Evolutionary conservation across 2,888 invertebrate genomes (phyloP).

Genomic region (Platycheirus albimanus): DNA sequence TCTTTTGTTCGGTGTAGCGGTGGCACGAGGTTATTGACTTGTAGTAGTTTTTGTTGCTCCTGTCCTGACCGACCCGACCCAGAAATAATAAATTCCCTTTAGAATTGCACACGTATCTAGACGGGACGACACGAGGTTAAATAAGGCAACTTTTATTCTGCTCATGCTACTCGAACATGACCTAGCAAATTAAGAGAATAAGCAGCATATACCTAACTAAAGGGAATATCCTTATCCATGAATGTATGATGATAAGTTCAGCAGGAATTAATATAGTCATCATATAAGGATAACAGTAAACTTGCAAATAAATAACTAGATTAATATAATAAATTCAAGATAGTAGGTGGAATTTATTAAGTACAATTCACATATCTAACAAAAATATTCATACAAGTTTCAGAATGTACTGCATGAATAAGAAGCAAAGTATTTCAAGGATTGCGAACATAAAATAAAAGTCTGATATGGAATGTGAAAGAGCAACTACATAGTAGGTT

Average conservation of each 20-base stretch:
- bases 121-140: background rate
- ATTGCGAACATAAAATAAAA: too few relatives aligned
- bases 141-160: background rate
- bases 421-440: too few relatives aligned
- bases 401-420: too few relatives aligned
- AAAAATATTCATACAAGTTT: too few relatives aligned
- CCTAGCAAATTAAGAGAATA: background rate
- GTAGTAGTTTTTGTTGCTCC: slow-evolving; percentile 5
- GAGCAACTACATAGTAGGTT: too few relatives aligned
- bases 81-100: slow-evolving; percentile 53
- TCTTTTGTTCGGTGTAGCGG: background rate
- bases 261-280: background rate
- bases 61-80: slow-evolving; percentile 35
- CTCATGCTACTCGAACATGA: slow-evolving; percentile 19
- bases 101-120: slow-evolving; percentile 34
- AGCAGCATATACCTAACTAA: background rate
- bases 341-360: too few relatives aligned
- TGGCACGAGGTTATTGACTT: slow-evolving; percentile 56
- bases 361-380: too few relatives aligned
- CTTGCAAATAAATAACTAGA: background rate
- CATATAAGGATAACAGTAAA: too few relatives aligned
- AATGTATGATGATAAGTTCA: background rate
- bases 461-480: too few relatives aligned
- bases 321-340: background rate
- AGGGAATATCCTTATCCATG: too few relatives aligned